These are phyloP conservation scores for Drosophila ercepeae DNA, from an alignment of 1,140 invertebrate species.

Conservation along the genomic window DNA sequence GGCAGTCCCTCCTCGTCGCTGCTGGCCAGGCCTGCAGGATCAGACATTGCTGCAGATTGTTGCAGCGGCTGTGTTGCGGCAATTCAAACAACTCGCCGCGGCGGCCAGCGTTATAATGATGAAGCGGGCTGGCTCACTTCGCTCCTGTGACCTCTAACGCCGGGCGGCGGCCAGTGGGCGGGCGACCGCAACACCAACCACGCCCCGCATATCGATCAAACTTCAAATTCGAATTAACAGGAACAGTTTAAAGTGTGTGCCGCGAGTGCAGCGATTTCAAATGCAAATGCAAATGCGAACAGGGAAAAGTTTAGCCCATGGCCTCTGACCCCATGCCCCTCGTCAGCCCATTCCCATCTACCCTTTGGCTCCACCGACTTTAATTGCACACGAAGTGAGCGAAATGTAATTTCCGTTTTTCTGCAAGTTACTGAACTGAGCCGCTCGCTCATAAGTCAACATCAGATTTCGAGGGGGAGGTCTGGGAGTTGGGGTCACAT, in stretches of 20 bases:
- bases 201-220: constrained; percentile 79
- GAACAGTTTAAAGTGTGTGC: constrained; percentile 73
- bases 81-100: constrained; percentile 62
- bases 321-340: too few species aligned
- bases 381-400: constrained; percentile 70
- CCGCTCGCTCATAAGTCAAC: constrained; percentile 53
- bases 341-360: neutral
- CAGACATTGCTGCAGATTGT: constrained; percentile 34
- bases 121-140: constrained; percentile 33
- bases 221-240: constrained; percentile 77
- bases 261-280: constrained; percentile 32
- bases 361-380: constrained; percentile 20
- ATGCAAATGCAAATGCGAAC: constrained; percentile 28
- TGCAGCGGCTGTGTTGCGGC: constrained; percentile 45
- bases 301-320: constrained; percentile 54
- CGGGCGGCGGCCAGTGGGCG: constrained; percentile 46
- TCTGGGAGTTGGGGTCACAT: constrained; percentile 3
- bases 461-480: constrained; percentile 33
- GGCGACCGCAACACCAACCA: constrained; percentile 30
- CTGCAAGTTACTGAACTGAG: constrained; percentile 28
- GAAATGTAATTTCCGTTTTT: constrained; percentile 74
- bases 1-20: constrained; percentile 62
- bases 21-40: constrained; percentile 54
- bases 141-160: constrained; percentile 62
- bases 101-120: constrained; percentile 68